A percentile compares a stretch with the other conserved stretches of the same genome.
Conservation (phyloP, 2,113 vertebrate species). For the Elachura formosa region DNA sequence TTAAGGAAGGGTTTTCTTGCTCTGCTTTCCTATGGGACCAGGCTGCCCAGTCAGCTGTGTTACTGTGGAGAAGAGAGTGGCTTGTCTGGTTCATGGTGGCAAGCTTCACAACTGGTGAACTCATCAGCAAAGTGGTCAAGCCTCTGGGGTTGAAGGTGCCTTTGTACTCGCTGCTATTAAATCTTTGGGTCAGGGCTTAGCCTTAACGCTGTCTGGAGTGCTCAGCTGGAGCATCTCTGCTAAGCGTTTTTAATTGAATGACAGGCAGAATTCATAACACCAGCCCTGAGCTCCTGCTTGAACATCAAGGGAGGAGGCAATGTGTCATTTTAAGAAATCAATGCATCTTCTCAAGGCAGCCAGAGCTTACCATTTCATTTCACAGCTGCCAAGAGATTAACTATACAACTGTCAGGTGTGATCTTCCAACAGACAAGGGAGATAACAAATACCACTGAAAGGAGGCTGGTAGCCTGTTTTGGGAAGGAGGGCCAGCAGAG, state of each 20-base stretch:
- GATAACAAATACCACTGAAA: neutral
- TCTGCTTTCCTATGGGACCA: neutral
- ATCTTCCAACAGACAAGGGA: neutral
- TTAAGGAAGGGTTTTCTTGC: neutral
- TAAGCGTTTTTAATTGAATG: conserved; percentile 4
- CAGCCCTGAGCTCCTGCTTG: neutral
- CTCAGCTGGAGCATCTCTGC: neutral
- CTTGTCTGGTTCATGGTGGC: accelerated
- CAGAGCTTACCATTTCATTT: neutral
- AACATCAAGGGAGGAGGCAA: neutral
- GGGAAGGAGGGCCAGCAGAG: neutral
- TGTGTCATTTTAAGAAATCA: conserved; percentile 41
- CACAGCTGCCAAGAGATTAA: conserved; percentile 30
- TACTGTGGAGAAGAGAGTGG: neutral
- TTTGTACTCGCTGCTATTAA: neutral
- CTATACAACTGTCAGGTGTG: neutral
- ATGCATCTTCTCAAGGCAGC: conserved; percentile 1
- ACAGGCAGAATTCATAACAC: neutral
- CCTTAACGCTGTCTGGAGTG: neutral
- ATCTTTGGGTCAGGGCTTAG: neutral
- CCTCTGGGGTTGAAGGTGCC: neutral
- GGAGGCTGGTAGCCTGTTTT: neutral
- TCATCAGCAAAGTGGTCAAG: neutral
- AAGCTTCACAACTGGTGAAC: neutral
- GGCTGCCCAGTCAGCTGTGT: neutral